Conservation (phyloP, 2,113 vertebrate genomes). For the Tachuris rubrigastra region DNA sequence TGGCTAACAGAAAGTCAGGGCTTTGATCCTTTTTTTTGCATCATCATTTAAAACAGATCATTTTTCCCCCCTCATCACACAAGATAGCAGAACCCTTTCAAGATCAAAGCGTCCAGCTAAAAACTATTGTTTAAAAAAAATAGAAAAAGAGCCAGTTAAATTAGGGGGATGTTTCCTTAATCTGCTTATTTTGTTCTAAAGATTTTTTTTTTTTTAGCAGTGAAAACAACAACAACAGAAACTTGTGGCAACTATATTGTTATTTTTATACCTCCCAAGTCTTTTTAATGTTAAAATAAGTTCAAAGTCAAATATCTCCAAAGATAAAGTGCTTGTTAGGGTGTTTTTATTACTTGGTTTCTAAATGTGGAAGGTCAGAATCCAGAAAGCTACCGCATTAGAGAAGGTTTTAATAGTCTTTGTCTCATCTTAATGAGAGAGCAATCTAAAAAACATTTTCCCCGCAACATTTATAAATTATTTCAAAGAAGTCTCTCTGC, state of each 20-base stretch:
- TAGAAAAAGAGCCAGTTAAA: conserved; percentile 64
- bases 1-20: conserved; percentile 72
- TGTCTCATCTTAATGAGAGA: conserved; percentile 69
- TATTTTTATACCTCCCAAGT: conserved; percentile 74
- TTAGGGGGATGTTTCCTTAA: conserved; percentile 64
- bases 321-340: conserved; percentile 68
- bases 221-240: conserved; percentile 68
- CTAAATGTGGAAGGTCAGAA: conserved; percentile 77
- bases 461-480: conserved; percentile 38
- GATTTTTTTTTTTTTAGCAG: conserved; percentile 45
- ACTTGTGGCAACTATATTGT: conserved; percentile 68
- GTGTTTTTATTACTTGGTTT: conserved; percentile 71
- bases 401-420: conserved; percentile 72
- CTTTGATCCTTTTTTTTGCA: conserved; percentile 80
- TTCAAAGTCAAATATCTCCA: conserved; percentile 77
- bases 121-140: conserved; percentile 73
- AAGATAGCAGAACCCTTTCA: conserved; percentile 80
- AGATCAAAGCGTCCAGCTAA: conserved; percentile 78
- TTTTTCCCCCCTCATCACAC: conserved; percentile 69
- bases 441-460: conserved; percentile 50
- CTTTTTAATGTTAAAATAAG: conserved; percentile 76
- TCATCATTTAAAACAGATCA: conserved; percentile 82
- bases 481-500: background rate
- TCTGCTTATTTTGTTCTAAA: conserved; percentile 69
- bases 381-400: conserved; percentile 72